Base-by-base conservation (phyloP, 2,888 invertebrate species). In the Entomobrya multifasciata region DNA sequence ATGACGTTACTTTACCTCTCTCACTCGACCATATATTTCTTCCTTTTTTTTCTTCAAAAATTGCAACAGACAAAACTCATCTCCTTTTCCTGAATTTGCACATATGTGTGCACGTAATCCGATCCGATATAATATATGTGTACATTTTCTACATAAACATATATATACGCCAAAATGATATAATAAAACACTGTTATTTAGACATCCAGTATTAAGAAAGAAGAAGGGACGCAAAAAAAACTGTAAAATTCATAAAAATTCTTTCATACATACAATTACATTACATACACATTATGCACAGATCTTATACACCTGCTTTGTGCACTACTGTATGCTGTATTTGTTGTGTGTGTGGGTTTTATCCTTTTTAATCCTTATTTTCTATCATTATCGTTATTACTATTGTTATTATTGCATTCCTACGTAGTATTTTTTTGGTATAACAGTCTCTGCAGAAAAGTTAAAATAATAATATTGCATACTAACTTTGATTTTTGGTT, bases 331-430 rank as follows among this genome's bases (percentile, higher is more conserved):
- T 44, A n/a, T n/a, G n/a, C n/a, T n/a, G 17, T 67, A 20, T 17
- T n/a, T 57, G 5, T 57, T 4, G 3, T 30, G 10, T 17, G 76
- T 76, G 76, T 76, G 77, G 77, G 57, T 55, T 77, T 57, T 57
- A 57, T 77, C 41, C 57, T 77, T 74, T 74, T 74, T 74, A 74
- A 74, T 74, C 74, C 74, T 17, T 25, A 49, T 72, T 49, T 30
- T 74, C 52, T 13, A 74, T 74, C 25, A 47, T 74, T 27, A 27
- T 52, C 25, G 52, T 49, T 27, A 74, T 74, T n/a, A 20, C 25
- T 30, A 52, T 74, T n/a, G 17, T 52, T 74, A 30, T 52, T 44
- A 74, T 27, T 52, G 30, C 74, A 52, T 52, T 74, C 74, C 52
- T 74, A 30, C 74, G 36, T 77, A 55, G 20, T n/a, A 11, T 62